phyloP scores from a whole-genome alignment of 2,113 vertebrate genomes.

The Blennius ocellaris region DNA sequence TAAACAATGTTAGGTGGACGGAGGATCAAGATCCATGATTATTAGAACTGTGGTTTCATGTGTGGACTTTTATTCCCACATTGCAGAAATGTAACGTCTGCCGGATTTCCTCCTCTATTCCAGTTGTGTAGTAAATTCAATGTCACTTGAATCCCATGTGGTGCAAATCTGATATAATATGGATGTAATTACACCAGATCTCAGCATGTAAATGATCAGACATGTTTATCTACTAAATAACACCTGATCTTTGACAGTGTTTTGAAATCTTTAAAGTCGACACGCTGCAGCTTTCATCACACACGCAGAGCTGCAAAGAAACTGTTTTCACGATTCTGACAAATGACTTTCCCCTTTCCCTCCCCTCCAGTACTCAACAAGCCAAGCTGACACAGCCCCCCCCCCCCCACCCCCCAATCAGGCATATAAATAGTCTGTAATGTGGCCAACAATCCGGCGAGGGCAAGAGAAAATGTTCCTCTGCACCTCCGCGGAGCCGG shows the following conservation, averaged over 20 bases:
- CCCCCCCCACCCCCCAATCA: constrained; percentile 32
- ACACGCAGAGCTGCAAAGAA: constrained; percentile 7
- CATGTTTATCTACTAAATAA: constrained; percentile 4
- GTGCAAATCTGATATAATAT: not conserved
- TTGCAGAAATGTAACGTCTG: too few relatives aligned
- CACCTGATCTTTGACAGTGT: constrained; percentile 3
- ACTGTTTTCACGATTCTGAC: constrained; percentile 33
- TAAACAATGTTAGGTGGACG: not conserved
- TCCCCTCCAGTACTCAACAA: too few relatives aligned
- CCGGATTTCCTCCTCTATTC: too few relatives aligned
- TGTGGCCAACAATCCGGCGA: constrained; percentile 37
- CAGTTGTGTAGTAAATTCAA: not conserved
- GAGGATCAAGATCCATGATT: not conserved
- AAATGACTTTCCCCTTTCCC: constrained; percentile 16
- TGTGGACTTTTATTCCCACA: too few relatives aligned
- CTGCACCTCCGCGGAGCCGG: constrained; percentile 57
- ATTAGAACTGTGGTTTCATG: not conserved
- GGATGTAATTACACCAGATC: not conserved
- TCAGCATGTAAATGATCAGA: not conserved
- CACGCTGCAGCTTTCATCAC: not conserved
- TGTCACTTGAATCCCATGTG: not conserved
- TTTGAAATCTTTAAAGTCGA: constrained; percentile 7
- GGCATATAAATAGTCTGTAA: constrained; percentile 60
- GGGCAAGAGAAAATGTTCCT: constrained; percentile 41
- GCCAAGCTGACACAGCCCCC: constrained; percentile 35